Evolutionary conservation across 2,797 vertebrate genomes (phyloP), one percentile per base, ranked within the genome.

Genomic region (Cheirogaleus major): DNA sequence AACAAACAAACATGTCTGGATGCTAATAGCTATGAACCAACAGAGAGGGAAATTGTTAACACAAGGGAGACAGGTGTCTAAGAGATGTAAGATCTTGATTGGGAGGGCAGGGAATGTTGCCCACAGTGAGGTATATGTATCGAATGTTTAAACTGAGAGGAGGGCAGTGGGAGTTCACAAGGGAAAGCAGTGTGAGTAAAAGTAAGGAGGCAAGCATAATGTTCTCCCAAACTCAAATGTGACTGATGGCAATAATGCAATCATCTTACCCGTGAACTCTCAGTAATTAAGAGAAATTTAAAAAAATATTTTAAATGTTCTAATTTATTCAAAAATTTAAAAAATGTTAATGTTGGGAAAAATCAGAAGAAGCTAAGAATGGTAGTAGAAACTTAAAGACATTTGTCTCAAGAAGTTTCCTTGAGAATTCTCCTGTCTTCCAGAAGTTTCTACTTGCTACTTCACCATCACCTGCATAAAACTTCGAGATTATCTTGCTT

Each of bases 251-350:
- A 63, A 0, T 43, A 41, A 50, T 22, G 8, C 7, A 27, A 7
- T 59, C 43, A 52, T n/a, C 38, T 43, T 11, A 22, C 20, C 20
- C 7, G 4, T 20, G 18, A 18, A 61, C 32, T 83, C 4, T 86
- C 10, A 32, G 23, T 76, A 52, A 65, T 12, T 32, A 38, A 63
- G 45, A 69, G 3, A 9, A 76, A 22, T 82, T 70, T 73, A 18
- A 35, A 32, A 88, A 65, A 15, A 48, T 52, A 93, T 45, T 82
- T 48, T 25, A 55, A 79, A 38, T 61, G 9, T 69, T 93, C 50
- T 52, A 61, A 59, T 20, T 52, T 52, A 59, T 12, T 79, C 13
- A 57, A 79, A 79, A 50, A n/a, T 9, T 72, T 15, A 9, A 57
- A 4, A 57, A 30, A 27, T 4, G 9, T 20, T 63, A 23, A 55